Percentiles rank a stretch among this genome's conserved stretches.
These are phyloP conservation scores for Pemphredon lugubris DNA, from an alignment of 2,888 invertebrate genomes.

Conservation along the genomic window DNA sequence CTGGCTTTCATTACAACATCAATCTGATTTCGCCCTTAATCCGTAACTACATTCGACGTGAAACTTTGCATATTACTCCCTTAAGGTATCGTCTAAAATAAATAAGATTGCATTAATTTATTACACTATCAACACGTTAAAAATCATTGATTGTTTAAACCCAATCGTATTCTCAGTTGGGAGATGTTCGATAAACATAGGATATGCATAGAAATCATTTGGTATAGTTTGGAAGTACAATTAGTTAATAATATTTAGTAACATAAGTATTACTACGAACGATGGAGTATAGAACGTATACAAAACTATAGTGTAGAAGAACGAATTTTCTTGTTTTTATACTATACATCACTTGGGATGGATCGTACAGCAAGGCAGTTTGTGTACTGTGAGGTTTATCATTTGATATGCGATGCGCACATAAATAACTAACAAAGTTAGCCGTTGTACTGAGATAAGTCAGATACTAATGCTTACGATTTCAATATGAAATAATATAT, in stretches of 20 bases:
- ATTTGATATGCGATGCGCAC: constrained; percentile 62
- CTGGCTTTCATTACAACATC: constrained; percentile 34
- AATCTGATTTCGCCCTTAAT: constrained; percentile 19
- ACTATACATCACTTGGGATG: constrained; percentile 51
- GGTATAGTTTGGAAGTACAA: constrained; percentile 54
- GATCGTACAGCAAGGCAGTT: constrained; percentile 66
- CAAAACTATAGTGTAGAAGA: constrained; percentile 44
- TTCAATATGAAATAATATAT: constrained; percentile 68
- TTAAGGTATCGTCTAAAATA: constrained; percentile 43
- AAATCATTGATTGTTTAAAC: constrained; percentile 23
- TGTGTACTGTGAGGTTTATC: constrained; percentile 61
- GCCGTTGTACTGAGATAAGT: constrained; percentile 53
- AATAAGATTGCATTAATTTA: constrained; percentile 42
- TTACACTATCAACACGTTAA: constrained; percentile 37
- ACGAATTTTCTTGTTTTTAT: constrained; percentile 38
- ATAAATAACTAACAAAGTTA: constrained; percentile 63
- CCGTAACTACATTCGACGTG: constrained; percentile 31
- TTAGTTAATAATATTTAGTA: constrained; percentile 40
- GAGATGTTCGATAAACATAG: constrained; percentile 42
- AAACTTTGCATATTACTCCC: constrained; percentile 33
- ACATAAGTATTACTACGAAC: constrained; percentile 47
- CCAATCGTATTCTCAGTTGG: constrained; percentile 17
- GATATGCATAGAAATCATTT: constrained; percentile 57
- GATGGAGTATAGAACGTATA: constrained; percentile 47
- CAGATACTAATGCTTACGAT: constrained; percentile 56